Evolutionary conservation across 2,797 vertebrate species (phyloP).

Genomic region (Alfaro cultratus): DNA sequence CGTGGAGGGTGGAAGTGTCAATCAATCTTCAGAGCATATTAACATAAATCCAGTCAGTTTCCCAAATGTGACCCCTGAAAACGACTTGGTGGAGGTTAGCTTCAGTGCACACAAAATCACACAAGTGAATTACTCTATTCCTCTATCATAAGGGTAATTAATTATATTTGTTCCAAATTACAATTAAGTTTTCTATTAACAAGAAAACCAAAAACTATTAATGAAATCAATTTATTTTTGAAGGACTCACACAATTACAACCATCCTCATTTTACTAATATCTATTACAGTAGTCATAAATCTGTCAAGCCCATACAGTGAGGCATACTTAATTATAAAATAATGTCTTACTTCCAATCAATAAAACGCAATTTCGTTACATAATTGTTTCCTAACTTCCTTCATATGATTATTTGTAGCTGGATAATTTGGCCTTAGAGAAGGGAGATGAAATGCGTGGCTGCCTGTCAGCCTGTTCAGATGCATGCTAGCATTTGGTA

Average conservation of each 20-base stretch:
- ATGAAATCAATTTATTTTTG: not conserved
- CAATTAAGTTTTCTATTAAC: not conserved
- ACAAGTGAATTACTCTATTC: slow-evolving; percentile 4
- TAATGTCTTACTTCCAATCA: slow-evolving; percentile 38
- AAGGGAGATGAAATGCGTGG: slow-evolving; percentile 58
- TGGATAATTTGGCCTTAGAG: slow-evolving; percentile 28
- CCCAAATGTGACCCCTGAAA: slow-evolving; percentile 42
- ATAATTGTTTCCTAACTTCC: not conserved
- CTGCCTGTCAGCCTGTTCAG: slow-evolving; percentile 12
- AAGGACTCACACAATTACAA: slow-evolving; percentile 9
- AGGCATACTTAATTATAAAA: slow-evolving; percentile 45
- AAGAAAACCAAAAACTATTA: slow-evolving; percentile 14
- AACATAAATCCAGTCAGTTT: slow-evolving; percentile 45
- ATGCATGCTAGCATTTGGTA: slow-evolving; percentile 65
- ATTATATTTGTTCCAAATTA: not conserved
- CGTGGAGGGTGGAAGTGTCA: slow-evolving; percentile 36
- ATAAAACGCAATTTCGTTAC: not conserved
- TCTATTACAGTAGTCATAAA: slow-evolving; percentile 37
- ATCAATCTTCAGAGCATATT: slow-evolving; percentile 54
- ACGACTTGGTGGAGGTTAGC: not conserved
- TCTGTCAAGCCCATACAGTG: slow-evolving; percentile 29
- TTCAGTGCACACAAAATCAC: slow-evolving; percentile 3
- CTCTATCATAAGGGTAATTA: slow-evolving; percentile 1
- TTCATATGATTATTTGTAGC: not conserved
- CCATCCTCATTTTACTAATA: slow-evolving; percentile 6